phyloP scores from a whole-genome alignment of 2,888 invertebrate species.

The Mamestra brassicae region DNA sequence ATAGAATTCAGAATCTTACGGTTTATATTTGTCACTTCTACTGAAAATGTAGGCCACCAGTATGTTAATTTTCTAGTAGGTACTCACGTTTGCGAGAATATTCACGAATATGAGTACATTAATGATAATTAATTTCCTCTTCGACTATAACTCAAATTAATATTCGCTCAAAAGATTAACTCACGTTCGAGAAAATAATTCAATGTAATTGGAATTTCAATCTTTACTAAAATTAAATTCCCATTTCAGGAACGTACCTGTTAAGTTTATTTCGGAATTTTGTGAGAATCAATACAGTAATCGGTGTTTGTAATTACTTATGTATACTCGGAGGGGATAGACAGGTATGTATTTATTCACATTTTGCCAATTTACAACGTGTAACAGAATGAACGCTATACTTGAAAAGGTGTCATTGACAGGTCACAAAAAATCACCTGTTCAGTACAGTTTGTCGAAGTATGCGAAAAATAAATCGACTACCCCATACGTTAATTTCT shows the following conservation, averaged over 20 bases:
- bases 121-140: conserved; percentile 55
- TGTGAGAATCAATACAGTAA: not conserved
- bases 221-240: conserved; percentile 38
- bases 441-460: too few relatives aligned
- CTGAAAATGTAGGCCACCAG: not conserved
- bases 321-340: too few relatives aligned
- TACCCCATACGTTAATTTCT: too few relatives aligned
- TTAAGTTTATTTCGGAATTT: conserved; percentile 4
- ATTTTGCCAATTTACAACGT: too few relatives aligned
- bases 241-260: conserved; percentile 1
- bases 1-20: too few relatives aligned
- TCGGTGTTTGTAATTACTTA: not conserved
- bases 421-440: too few relatives aligned
- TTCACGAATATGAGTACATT: conserved; percentile 28
- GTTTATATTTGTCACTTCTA: not conserved
- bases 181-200: conserved; percentile 49
- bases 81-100: conserved; percentile 3
- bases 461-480: too few relatives aligned
- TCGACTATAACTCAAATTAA: conserved; percentile 52
- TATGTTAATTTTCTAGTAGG: conserved; percentile 16
- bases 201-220: conserved; percentile 51
- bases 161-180: conserved; percentile 51
- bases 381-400: too few relatives aligned
- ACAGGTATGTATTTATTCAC: too few relatives aligned
- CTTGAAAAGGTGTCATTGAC: too few relatives aligned